Evolutionary conservation across 2,113 vertebrate species (phyloP).

Genomic region (Anarrhichthys ocellatus): DNA sequence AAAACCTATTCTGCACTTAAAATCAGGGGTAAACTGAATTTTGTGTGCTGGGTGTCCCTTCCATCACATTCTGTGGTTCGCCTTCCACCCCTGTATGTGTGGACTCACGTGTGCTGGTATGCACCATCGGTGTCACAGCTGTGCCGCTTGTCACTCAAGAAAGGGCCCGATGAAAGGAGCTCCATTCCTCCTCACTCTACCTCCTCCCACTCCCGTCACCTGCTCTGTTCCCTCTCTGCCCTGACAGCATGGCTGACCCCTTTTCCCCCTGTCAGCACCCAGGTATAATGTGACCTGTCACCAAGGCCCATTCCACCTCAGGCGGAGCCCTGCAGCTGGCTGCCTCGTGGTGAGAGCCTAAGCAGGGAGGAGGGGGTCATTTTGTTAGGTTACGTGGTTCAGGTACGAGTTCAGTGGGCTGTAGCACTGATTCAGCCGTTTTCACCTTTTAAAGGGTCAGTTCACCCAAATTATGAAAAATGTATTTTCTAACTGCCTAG

Average conservation of each 20-base stretch:
- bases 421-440: background rate
- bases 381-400: conserved; percentile 11
- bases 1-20: conserved; percentile 41
- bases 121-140: conserved; percentile 65
- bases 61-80: conserved; percentile 46
- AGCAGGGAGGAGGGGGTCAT: background rate
- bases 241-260: conserved; percentile 72
- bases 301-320: conserved; percentile 58
- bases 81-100: conserved; percentile 27
- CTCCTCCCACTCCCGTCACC: conserved; percentile 52
- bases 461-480: background rate
- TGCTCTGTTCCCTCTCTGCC: conserved; percentile 50
- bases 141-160: conserved; percentile 67
- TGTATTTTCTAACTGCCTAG: background rate
- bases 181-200: conserved; percentile 55
- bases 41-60: conserved; percentile 2
- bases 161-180: conserved; percentile 47
- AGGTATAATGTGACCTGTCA: conserved; percentile 79
- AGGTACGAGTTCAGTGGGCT: conserved; percentile 4
- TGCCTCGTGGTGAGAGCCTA: conserved; percentile 2
- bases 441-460: background rate
- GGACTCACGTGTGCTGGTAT: conserved; percentile 50
- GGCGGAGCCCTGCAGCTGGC: conserved; percentile 63
- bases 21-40: conserved; percentile 39
- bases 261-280: conserved; percentile 74